These are phyloP conservation scores for Hydrotaea cyrtoneurina DNA, from an alignment of 2,888 invertebrate species.

Conservation along the genomic window DNA sequence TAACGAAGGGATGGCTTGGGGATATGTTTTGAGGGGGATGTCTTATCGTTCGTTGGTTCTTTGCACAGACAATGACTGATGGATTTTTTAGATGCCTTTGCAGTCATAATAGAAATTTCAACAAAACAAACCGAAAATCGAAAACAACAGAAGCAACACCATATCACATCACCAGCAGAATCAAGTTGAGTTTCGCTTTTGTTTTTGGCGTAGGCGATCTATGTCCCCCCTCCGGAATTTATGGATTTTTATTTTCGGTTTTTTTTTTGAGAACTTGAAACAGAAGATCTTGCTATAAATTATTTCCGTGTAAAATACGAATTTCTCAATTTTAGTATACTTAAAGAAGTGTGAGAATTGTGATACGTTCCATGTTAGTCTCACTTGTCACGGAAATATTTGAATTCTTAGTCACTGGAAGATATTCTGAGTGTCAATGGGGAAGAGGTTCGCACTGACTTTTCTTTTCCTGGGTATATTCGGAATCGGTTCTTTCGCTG, in stretches of 20 bases:
- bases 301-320: not conserved
- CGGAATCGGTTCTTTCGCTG: too few species aligned
- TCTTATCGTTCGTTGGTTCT: slow-evolving; percentile 26
- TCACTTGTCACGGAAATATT: too few species aligned
- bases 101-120: slow-evolving; percentile 31
- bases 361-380: too few species aligned
- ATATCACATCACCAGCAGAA: not conserved
- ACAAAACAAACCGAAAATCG: not conserved
- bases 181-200: not conserved
- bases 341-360: too few species aligned
- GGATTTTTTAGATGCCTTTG: slow-evolving; percentile 67
- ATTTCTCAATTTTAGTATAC: not conserved
- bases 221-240: not conserved
- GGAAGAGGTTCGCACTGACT: too few species aligned
- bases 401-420: too few species aligned
- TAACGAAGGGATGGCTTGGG: not conserved
- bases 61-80: slow-evolving; percentile 74
- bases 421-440: too few species aligned
- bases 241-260: too few species aligned
- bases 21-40: slow-evolving; percentile 6
- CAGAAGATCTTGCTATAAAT: not conserved
- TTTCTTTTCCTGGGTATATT: too few species aligned
- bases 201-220: not conserved
- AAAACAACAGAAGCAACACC: not conserved
- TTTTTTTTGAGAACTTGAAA: not conserved